phyloP scores from a whole-genome alignment of 2,888 invertebrate genomes.

The Timema podura region DNA sequence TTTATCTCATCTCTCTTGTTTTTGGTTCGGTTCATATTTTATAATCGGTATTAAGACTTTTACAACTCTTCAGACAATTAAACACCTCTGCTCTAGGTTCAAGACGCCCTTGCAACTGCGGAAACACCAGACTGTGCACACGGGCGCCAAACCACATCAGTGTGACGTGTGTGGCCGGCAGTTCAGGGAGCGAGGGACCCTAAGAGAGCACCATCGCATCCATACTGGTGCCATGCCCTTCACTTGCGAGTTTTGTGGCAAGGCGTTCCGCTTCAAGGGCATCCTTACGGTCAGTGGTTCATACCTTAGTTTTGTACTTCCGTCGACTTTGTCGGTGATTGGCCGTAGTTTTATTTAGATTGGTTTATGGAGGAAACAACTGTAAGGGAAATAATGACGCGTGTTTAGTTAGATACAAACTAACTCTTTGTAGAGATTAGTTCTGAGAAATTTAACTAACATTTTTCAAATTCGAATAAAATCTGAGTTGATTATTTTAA shows the following conservation, averaged over 20 bases:
- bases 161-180: slow-evolving; percentile 58
- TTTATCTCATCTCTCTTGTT: background rate
- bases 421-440: no score
- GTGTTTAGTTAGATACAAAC: no score
- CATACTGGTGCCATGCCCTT: slow-evolving; percentile 78
- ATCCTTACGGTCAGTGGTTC: slow-evolving; percentile 55
- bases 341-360: no score
- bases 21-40: background rate
- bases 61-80: background rate
- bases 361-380: no score
- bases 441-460: no score
- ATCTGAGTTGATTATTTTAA: no score
- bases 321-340: no score
- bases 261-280: slow-evolving; percentile 71
- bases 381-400: no score
- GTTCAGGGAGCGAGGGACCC: slow-evolving; percentile 65
- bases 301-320: no score
- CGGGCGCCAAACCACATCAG: slow-evolving; percentile 56
- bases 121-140: slow-evolving; percentile 57
- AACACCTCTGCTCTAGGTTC: slow-evolving; percentile 42
- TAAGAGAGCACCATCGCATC: slow-evolving; percentile 69
- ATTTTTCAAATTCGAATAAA: no score
- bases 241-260: slow-evolving; percentile 69
- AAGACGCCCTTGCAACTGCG: slow-evolving; percentile 53
- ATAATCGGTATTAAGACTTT: background rate